A percentile compares a stretch with the other conserved stretches of the same genome.
phyloP scores from a whole-genome alignment of 2,113 vertebrate genomes.

The Numida meleagris region DNA sequence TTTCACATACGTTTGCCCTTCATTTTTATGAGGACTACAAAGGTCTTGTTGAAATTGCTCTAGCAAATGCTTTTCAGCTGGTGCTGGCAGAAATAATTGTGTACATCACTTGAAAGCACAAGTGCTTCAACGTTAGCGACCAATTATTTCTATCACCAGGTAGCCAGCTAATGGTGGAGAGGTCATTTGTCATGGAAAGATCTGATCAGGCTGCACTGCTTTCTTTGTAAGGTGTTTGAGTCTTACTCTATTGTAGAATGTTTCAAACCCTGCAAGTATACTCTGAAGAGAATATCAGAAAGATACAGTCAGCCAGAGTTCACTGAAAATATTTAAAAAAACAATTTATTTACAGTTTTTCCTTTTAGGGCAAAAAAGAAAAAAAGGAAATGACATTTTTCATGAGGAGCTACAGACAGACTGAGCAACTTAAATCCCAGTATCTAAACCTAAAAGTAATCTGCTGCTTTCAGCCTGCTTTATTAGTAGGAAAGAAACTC shows the following conservation, averaged over 20 bases:
- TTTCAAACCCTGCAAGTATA: background rate
- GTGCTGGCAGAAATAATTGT: conserved; percentile 31
- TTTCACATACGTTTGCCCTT: background rate
- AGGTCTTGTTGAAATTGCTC: background rate
- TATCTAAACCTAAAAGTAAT: background rate
- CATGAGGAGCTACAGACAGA: no score
- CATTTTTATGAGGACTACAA: background rate
- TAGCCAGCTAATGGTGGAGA: conserved; percentile 3
- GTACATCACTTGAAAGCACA: conserved; percentile 2
- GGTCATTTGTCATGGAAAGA: conserved; percentile 31
- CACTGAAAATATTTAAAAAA: background rate
- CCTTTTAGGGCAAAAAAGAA: no score
- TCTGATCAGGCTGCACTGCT: background rate
- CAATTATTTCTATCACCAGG: conserved; percentile 40
- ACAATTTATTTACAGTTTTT: background rate
- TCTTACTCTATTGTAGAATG: background rate
- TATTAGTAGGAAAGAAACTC: background rate
- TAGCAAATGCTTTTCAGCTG: background rate
- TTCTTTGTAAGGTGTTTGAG: conserved; percentile 3
- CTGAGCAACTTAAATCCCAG: background rate
- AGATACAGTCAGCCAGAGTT: background rate
- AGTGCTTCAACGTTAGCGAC: background rate
- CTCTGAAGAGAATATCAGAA: background rate
- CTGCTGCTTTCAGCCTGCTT: background rate
- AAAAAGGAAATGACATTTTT: background rate